Evolutionary conservation across 1,140 invertebrate genomes (phyloP).

Genomic region (Cotesia chilonis): DNA sequence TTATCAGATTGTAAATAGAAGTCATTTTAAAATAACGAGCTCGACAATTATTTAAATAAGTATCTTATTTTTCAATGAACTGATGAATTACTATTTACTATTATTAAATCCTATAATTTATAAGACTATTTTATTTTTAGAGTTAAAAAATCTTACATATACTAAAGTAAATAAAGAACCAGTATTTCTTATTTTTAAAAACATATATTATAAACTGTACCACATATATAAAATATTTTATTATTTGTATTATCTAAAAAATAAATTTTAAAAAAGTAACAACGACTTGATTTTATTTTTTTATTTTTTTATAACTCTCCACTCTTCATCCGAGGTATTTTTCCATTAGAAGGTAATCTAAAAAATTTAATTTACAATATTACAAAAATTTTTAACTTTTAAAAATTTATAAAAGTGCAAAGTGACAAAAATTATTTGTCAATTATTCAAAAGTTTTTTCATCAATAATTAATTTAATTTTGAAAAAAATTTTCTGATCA

Average conservation of each 20-base stretch:
- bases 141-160: too few relatives aligned
- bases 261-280: conserved; percentile 20
- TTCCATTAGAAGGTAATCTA: conserved; percentile 47
- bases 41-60: background rate
- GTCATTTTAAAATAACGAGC: background rate
- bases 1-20: background rate
- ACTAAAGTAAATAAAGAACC: background rate
- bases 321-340: conserved; percentile 43
- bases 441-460: too few relatives aligned
- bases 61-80: too few relatives aligned
- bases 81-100: too few relatives aligned
- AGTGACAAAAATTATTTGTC: too few relatives aligned
- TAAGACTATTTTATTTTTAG: background rate
- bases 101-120: too few relatives aligned
- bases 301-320: conserved; percentile 35
- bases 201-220: conserved; percentile 28
- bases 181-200: conserved; percentile 31
- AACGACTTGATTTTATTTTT: background rate
- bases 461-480: too few relatives aligned
- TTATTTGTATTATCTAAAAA: too few relatives aligned
- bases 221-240: too few relatives aligned
- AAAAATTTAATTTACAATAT: conserved; percentile 22
- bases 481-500: too few relatives aligned
- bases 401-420: too few relatives aligned
- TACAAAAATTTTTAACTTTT: too few relatives aligned